These are phyloP conservation scores for Bufotes viridis DNA, from an alignment of 2,797 vertebrate genomes.

Conservation along the genomic window DNA sequence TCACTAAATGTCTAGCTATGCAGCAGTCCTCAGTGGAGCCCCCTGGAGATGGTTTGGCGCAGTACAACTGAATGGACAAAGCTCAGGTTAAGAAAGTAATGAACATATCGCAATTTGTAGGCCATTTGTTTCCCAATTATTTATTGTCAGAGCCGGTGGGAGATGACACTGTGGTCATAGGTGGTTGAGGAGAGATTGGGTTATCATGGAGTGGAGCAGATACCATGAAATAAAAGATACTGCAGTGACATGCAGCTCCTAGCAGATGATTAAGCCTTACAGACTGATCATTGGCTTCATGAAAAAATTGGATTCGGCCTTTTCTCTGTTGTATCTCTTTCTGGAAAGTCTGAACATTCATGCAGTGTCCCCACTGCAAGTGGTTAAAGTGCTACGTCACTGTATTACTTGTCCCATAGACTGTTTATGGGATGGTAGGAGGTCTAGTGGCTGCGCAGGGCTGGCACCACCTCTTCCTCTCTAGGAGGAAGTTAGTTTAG, in stretches of 20 bases:
- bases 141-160: background rate
- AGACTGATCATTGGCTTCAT: background rate
- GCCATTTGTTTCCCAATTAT: background rate
- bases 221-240: background rate
- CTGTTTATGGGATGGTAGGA: no score
- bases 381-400: no score
- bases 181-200: background rate
- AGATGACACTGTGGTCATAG: background rate
- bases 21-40: constrained; percentile 32
- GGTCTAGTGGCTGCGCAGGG: no score
- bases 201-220: background rate
- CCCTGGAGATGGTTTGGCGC: constrained; percentile 32
- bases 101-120: background rate
- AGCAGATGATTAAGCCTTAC: background rate
- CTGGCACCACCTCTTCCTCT: no score
- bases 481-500: no score
- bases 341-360: no score
- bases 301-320: no score
- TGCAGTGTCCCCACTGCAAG: no score
- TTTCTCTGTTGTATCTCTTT: no score
- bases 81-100: no score
- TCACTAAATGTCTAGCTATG: constrained; percentile 27
- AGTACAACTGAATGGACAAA: background rate
- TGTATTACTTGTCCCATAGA: no score
- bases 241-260: background rate